Conservation (phyloP, 2,113 vertebrate species). For the Corythoichthys intestinalis region DNA sequence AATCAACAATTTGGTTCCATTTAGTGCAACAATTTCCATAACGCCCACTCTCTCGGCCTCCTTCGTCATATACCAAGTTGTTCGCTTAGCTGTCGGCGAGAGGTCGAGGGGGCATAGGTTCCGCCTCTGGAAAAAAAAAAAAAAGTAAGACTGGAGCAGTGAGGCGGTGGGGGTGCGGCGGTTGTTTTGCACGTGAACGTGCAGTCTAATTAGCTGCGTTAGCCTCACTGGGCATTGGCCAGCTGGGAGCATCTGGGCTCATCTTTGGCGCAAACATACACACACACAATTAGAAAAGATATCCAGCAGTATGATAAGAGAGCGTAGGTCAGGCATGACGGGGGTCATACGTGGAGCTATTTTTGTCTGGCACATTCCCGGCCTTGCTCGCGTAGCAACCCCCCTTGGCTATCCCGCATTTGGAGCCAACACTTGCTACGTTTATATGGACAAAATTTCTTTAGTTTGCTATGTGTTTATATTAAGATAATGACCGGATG, state of each 20-base stretch:
- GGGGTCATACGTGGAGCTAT: constrained; percentile 55
- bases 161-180: constrained; percentile 39
- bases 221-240: constrained; percentile 66
- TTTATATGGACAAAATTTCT: too few species aligned
- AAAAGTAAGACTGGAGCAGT: constrained; percentile 53
- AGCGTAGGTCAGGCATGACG: constrained; percentile 44
- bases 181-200: constrained; percentile 34
- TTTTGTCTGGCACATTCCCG: constrained; percentile 49
- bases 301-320: constrained; percentile 48
- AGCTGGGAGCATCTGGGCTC: constrained; percentile 70
- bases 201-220: constrained; percentile 64
- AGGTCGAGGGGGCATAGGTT: constrained; percentile 48
- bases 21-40: constrained; percentile 33
- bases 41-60: constrained; percentile 27
- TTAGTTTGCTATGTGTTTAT: too few species aligned
- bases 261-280: constrained; percentile 48
- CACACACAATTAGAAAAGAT: constrained; percentile 46
- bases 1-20: constrained; percentile 11
- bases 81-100: constrained; percentile 63
- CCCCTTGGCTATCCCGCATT: not conserved
- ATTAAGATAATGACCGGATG: too few species aligned
- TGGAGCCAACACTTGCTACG: constrained; percentile 22
- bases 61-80: constrained; percentile 56
- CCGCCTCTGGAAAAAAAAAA: constrained; percentile 35
- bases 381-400: constrained; percentile 32